Percentiles rank a stretch among this genome's conserved stretches.
Evolutionary conservation across 1,140 invertebrate genomes (phyloP).

Genomic region (Amyelois transitella): DNA sequence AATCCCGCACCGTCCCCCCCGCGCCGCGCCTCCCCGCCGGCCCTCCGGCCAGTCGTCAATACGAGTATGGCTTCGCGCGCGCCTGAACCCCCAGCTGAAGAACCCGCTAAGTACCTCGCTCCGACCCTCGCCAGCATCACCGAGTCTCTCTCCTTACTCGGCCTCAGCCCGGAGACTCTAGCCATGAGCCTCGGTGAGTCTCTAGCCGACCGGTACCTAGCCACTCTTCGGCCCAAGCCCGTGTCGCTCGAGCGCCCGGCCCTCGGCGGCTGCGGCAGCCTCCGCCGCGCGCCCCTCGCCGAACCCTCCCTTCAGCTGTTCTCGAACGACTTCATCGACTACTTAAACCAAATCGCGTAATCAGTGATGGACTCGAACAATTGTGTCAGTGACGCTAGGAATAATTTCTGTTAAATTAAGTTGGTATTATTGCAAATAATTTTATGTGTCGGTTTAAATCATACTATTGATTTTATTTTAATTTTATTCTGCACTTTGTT

Average conservation of each 20-base stretch:
- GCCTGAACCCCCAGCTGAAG: constrained; percentile 34
- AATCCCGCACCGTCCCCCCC: constrained; percentile 53
- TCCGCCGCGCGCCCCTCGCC: constrained; percentile 30
- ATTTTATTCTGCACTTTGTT: constrained; percentile 73
- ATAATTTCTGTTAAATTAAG: constrained; percentile 74
- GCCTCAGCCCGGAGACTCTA: constrained; percentile 55
- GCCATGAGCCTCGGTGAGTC: constrained; percentile 63
- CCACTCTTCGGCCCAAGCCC: constrained; percentile 43
- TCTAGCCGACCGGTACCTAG: constrained; percentile 57
- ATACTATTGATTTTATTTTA: constrained; percentile 73
- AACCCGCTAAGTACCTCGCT: constrained; percentile 34
- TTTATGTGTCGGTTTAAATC: constrained; percentile 72
- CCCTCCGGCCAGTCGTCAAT: constrained; percentile 70
- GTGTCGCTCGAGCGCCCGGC: constrained; percentile 27
- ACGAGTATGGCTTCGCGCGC: constrained; percentile 64
- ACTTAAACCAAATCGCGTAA: constrained; percentile 77
- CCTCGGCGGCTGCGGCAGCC: constrained; percentile 36
- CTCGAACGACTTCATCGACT: constrained; percentile 76
- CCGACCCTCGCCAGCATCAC: constrained; percentile 56
- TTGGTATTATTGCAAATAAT: constrained; percentile 74
- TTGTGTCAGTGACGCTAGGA: constrained; percentile 44
- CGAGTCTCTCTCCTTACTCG: constrained; percentile 63
- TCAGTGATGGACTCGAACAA: constrained; percentile 34
- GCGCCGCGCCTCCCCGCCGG: constrained; percentile 59
- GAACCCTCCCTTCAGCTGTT: constrained; percentile 74